These are phyloP conservation scores for Lithosia quadra DNA, from an alignment of 2,888 invertebrate genomes.

Conservation along the genomic window DNA sequence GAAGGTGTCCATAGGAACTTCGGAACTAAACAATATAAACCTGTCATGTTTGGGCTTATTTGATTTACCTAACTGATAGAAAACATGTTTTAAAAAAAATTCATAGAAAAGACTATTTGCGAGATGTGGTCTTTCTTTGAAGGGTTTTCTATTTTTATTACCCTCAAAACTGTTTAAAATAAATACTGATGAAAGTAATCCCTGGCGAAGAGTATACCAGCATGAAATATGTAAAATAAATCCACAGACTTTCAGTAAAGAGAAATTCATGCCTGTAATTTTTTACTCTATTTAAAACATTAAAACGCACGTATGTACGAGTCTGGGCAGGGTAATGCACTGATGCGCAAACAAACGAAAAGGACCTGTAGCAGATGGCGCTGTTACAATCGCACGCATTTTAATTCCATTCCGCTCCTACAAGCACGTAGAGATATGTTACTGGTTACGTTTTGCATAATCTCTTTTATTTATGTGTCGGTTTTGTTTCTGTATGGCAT, in stretches of 20 bases:
- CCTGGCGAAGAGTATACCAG: not conserved
- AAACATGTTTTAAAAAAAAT: too few species aligned
- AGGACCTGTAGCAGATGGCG: slow-evolving; percentile 52
- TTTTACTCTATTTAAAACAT: slow-evolving; percentile 2
- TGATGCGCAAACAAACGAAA: slow-evolving; percentile 57
- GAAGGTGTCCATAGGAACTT: too few species aligned
- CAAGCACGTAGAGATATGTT: slow-evolving; percentile 49
- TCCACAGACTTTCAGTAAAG: not conserved
- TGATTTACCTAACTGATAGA: too few species aligned
- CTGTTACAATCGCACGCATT: slow-evolving; percentile 46
- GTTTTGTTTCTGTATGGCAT: slow-evolving; percentile 33
- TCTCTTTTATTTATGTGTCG: slow-evolving; percentile 43
- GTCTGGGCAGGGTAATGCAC: slow-evolving; percentile 41
- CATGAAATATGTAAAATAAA: not conserved
- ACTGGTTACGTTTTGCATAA: slow-evolving; percentile 41
- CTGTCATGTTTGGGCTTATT: too few species aligned
- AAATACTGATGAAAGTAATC: not conserved
- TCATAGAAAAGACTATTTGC: too few species aligned
- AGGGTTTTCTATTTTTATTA: not conserved
- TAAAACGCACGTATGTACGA: not conserved
- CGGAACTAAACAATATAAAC: too few species aligned
- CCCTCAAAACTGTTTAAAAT: not conserved
- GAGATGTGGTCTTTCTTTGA: too few species aligned
- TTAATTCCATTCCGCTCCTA: slow-evolving; percentile 53
- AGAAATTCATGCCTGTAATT: slow-evolving; percentile 7